phyloP scores from a whole-genome alignment of 35 echinoderm and acorn worm species.

The Heliocidaris tuberculata region DNA sequence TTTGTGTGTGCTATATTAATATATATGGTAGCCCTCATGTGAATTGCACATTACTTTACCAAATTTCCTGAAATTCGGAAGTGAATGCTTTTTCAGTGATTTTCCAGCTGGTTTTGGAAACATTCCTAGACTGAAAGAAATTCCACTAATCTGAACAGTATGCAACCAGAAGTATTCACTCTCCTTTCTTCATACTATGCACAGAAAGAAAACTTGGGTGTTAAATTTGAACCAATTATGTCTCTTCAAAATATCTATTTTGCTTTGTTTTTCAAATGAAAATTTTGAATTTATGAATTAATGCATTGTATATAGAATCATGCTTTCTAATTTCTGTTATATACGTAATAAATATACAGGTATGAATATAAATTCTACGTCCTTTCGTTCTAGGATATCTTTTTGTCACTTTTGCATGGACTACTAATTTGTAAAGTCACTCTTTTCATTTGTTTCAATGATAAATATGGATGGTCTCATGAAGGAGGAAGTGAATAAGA shows the following conservation, averaged over 20 bases:
- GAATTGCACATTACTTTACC: not conserved
- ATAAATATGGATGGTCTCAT: too few relatives aligned
- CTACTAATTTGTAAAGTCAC: too few relatives aligned
- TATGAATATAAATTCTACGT: too few relatives aligned
- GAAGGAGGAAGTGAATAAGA: too few relatives aligned
- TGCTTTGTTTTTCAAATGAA: not conserved
- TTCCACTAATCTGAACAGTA: not conserved
- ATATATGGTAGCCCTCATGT: not conserved
- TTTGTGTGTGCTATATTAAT: not conserved
- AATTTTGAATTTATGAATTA: not conserved
- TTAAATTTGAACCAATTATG: not conserved
- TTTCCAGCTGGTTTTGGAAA: constrained; percentile 34
- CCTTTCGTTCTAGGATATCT: too few relatives aligned
- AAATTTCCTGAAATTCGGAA: not conserved
- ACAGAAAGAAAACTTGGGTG: not conserved
- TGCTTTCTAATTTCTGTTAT: not conserved
- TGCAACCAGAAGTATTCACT: not conserved
- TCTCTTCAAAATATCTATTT: not conserved
- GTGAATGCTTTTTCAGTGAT: not conserved
- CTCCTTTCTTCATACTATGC: not conserved
- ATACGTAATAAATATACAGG: too few relatives aligned
- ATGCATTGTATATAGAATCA: not conserved
- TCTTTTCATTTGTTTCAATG: too few relatives aligned
- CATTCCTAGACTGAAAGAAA: not conserved
- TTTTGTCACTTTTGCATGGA: too few relatives aligned